Percentiles rank a stretch among this genome's conserved stretches.
Conservation (phyloP, 2,888 invertebrate species). For the Apamea anceps region DNA sequence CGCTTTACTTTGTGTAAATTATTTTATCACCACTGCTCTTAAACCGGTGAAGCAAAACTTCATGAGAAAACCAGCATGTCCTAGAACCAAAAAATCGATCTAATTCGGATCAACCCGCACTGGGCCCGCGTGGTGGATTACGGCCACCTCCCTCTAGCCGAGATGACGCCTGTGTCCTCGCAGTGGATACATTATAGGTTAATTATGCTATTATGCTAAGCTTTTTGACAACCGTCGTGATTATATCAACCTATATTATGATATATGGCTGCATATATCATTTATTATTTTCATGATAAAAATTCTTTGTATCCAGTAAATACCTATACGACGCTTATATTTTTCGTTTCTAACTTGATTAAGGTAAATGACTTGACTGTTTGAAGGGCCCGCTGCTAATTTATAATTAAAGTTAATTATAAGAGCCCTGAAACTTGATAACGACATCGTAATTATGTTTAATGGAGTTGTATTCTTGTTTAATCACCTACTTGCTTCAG, state of each 20-base stretch:
- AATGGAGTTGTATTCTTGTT: constrained; percentile 59
- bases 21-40: neutral
- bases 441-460: constrained; percentile 61
- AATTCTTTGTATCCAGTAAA: neutral
- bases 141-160: neutral
- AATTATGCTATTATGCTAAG: neutral
- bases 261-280: neutral
- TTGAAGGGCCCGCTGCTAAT: constrained; percentile 48
- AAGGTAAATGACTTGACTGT: constrained; percentile 40
- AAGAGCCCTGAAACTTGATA: constrained; percentile 56
- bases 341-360: constrained; percentile 42
- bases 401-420: constrained; percentile 64
- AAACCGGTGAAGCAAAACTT: no score
- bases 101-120: no score
- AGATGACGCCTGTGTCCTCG: neutral
- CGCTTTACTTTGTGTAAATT: no score
- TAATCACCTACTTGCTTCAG: constrained; percentile 48
- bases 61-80: no score
- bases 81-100: no score
- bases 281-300: neutral
- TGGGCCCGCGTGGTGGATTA: no score
- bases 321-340: neutral
- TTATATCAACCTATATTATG: neutral
- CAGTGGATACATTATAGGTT: neutral
- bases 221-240: neutral